phyloP scores from a whole-genome alignment of 2,888 invertebrate species.

The Chloromyia formosa region DNA sequence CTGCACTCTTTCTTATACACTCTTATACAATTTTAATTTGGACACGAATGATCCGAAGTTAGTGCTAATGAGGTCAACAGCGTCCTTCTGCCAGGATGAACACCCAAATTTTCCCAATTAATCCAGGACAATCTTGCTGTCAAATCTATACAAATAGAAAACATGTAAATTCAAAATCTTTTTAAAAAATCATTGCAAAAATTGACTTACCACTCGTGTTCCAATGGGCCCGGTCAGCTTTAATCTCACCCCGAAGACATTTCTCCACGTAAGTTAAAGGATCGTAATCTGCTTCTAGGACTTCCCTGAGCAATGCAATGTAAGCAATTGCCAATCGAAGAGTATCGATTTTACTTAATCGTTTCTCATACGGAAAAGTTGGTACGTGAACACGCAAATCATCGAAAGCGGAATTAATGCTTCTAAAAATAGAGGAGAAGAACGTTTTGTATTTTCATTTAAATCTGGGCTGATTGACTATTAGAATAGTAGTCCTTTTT shows the following conservation, averaged over 20 bases:
- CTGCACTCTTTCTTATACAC: too few species aligned
- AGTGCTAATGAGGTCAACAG: conserved; percentile 83
- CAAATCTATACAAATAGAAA: conserved; percentile 73
- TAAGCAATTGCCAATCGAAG: conserved; percentile 96
- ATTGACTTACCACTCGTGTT: conserved; percentile 87
- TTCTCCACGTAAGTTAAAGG: conserved; percentile 94
- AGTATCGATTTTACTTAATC: conserved; percentile 98
- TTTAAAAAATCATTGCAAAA: conserved; percentile 10
- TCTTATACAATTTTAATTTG: neutral
- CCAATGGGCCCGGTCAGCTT: conserved; percentile 90
- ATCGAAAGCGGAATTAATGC: conserved; percentile 99
- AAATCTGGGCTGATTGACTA: neutral
- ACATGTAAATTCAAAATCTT: neutral
- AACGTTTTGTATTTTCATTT: conserved; percentile 33
- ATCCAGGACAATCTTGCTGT: conserved; percentile 98
- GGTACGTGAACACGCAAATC: conserved; percentile 97
- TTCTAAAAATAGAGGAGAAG: conserved; percentile 72
- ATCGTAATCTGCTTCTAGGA: conserved; percentile 87
- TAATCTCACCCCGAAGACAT: conserved; percentile 88
- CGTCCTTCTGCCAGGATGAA: conserved; percentile 87
- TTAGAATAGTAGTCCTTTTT: neutral
- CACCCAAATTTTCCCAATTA: conserved; percentile 98
- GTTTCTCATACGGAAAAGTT: conserved; percentile 98
- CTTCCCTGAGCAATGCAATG: conserved; percentile 91
- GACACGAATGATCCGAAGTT: conserved; percentile 70